These are phyloP conservation scores for Conchocele bisecta DNA, from an alignment of 2,888 invertebrate species.

Conservation along the genomic window DNA sequence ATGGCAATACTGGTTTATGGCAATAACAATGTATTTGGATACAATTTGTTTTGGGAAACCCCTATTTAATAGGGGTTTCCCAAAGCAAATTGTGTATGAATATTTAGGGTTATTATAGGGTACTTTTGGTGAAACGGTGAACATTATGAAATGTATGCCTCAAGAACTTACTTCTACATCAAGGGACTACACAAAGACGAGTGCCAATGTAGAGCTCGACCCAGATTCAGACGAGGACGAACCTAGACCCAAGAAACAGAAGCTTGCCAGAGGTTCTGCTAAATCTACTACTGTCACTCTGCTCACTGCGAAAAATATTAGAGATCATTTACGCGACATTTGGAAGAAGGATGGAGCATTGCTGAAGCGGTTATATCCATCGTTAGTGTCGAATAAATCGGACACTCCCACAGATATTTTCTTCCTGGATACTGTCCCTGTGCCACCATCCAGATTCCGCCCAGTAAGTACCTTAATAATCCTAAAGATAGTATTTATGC, in stretches of 20 bases:
- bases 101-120: no score
- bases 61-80: no score
- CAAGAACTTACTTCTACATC: no score
- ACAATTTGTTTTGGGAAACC: no score
- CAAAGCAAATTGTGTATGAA: no score
- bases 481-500: neutral
- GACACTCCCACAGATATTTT: conserved; percentile 90
- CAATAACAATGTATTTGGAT: no score
- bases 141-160: no score
- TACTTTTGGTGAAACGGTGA: no score
- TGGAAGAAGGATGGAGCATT: conserved; percentile 86
- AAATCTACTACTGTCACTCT: conserved; percentile 10
- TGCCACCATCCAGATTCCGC: conserved; percentile 93
- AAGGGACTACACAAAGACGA: no score
- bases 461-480: conserved; percentile 85
- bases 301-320: conserved; percentile 80
- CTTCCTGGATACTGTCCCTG: conserved; percentile 92
- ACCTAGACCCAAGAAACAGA: conserved; percentile 36
- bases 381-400: conserved; percentile 50
- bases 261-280: conserved; percentile 57
- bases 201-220: no score
- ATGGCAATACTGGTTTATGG: no score
- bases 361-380: conserved; percentile 86
- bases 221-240: conserved; percentile 43
- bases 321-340: conserved; percentile 86